Conservation (phyloP, 2,888 invertebrate species). For the Acronicta alni region DNA sequence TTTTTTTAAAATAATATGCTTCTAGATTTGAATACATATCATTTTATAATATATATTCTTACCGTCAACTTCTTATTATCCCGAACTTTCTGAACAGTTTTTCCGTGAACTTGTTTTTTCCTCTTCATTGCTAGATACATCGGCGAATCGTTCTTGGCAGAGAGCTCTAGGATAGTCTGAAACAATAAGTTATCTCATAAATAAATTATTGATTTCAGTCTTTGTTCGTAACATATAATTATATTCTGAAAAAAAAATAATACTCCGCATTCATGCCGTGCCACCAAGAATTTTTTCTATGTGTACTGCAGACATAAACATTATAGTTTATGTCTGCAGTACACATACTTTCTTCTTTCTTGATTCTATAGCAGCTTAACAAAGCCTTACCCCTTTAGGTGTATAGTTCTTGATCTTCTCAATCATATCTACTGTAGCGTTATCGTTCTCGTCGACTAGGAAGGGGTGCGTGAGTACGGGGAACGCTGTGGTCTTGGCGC, state of each 20-base stretch:
- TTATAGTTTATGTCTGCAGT: no score
- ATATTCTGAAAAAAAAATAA: no score
- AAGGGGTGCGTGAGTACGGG: slow-evolving; percentile 91
- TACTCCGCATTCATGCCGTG: no score
- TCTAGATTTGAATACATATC: no score
- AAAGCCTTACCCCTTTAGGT: slow-evolving; percentile 90
- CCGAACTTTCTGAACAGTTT: slow-evolving; percentile 87
- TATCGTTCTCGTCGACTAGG: slow-evolving; percentile 79
- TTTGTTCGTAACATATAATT: no score
- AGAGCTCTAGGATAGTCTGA: slow-evolving; percentile 98
- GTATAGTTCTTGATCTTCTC: slow-evolving; percentile 93
- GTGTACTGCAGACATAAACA: no score
- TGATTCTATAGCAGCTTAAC: no score
- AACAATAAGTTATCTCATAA: slow-evolving; percentile 11
- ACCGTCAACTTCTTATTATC: slow-evolving; percentile 76
- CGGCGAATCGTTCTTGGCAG: slow-evolving; percentile 93
- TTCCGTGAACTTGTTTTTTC: slow-evolving; percentile 92
- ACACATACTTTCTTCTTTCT: no score
- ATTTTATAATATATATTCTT: slow-evolving; percentile 1
- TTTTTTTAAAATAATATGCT: no score
- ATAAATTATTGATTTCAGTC: no score
- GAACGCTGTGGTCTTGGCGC: slow-evolving; percentile 93
- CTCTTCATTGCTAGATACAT: slow-evolving; percentile 96
- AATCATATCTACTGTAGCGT: slow-evolving; percentile 70
- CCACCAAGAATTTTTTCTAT: no score